phyloP scores from a whole-genome alignment of 1,140 invertebrate species.

The Orchestia grillus region DNA sequence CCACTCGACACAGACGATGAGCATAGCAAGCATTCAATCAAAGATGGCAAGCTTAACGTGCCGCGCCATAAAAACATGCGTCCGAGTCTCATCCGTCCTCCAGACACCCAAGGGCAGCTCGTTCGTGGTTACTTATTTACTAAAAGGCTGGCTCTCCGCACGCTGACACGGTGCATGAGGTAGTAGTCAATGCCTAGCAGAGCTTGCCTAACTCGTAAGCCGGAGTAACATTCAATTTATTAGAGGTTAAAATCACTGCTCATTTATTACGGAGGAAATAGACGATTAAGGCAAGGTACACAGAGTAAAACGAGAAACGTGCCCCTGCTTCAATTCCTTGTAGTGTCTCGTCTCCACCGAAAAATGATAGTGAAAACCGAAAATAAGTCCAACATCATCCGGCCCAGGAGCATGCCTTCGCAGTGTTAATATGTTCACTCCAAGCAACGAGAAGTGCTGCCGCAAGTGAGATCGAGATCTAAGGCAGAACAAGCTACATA shows the following conservation, averaged over 20 bases:
- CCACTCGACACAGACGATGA: not conserved
- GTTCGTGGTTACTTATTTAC: slow-evolving; percentile 14
- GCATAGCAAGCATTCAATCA: not conserved
- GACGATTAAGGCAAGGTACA: not conserved
- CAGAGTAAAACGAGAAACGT: not conserved
- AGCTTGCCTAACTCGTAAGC: not conserved
- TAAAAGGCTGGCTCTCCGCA: slow-evolving; percentile 34
- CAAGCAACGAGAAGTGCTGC: not conserved
- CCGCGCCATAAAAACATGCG: not conserved
- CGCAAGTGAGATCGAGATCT: not conserved
- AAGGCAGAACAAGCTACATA: not conserved
- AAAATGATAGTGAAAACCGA: not conserved
- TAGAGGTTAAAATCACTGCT: not conserved
- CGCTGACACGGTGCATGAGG: not conserved
- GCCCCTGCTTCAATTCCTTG: not conserved
- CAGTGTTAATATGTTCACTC: not conserved
- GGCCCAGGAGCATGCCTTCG: not conserved
- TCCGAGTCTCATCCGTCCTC: not conserved
- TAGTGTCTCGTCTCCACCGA: not conserved
- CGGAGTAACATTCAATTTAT: not conserved
- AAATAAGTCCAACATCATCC: not conserved
- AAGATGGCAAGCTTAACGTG: not conserved
- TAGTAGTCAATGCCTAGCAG: not conserved
- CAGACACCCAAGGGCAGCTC: slow-evolving; percentile 14
- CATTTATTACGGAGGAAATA: not conserved